Evolutionary conservation across 2,113 vertebrate species (phyloP), one percentile per base, ranked within the genome.

Genomic region (Embiotoca jacksoni): DNA sequence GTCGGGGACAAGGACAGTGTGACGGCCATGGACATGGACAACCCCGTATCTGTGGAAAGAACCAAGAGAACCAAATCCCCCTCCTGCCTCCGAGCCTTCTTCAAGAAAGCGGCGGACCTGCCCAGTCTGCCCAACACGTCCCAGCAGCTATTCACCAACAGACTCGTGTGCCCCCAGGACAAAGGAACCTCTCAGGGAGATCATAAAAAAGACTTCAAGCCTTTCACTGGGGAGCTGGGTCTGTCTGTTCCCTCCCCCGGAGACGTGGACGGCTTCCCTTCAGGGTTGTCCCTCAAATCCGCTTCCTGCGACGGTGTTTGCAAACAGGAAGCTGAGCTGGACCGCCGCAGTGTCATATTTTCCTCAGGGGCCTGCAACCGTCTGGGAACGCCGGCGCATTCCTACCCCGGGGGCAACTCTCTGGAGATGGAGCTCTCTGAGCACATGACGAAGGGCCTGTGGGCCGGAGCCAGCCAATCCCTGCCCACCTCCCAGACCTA

Each of bases 131-230:
- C 96, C 87, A 94, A 94, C 84, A 93, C 96, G 69, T 96, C 97
- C 87, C 97, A 97, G 89, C 97, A 97, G 94, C 95, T 96, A 93
- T 96, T 96, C 81, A 89, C 95, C 94, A 97, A 96, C 95, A 96
- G 95, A 95, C 95, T 96, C 65, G 91, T 95, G 78, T 96, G 95
- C 92, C 94, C 96, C 94, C 96, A 96, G 87, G 97, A 98, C 93
- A 97, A 97, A 94, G 96, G 94, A 92, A 95, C 96, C 96, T 96
- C 98, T 99, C 98, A 99, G 98, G 97, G 96, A 97, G 97, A 99
- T 96, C 96, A 97, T 93, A 97, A 96, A 96, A 97, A 96, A 93
- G 97, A 99, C 94, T 97, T 96, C 49, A 88, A 93, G 95, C 96
- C 96, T 94, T 97, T 97, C 84, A 81, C 94, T 35, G 96, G 95